Evolutionary conservation across 2,113 vertebrate genomes (phyloP).

Genomic region (Blennius ocellaris): DNA sequence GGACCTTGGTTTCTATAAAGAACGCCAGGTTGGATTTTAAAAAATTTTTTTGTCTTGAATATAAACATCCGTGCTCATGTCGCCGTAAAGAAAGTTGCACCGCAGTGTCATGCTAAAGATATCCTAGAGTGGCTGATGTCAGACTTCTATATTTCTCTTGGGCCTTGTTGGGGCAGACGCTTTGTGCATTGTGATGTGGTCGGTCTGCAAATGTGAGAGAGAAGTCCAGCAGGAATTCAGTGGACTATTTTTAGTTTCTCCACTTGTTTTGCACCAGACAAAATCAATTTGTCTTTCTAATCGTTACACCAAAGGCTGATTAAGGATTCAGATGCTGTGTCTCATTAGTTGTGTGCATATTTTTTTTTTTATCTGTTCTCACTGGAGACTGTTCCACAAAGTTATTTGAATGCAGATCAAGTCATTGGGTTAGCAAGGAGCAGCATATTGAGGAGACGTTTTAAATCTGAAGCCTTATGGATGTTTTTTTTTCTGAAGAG

Average conservation of each 20-base stretch:
- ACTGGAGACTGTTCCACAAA: neutral
- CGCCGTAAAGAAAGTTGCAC: conserved; percentile 23
- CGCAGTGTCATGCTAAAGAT: conserved; percentile 34
- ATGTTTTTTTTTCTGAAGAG: conserved; percentile 38
- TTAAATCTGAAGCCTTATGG: conserved; percentile 11
- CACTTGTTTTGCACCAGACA: conserved; percentile 43
- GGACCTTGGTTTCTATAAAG: conserved; percentile 11
- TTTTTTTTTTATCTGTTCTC: neutral
- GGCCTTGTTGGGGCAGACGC: conserved; percentile 42
- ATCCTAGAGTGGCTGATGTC: conserved; percentile 45
- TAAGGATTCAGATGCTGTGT: conserved; percentile 1
- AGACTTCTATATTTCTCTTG: conserved; percentile 50
- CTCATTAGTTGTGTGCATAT: neutral
- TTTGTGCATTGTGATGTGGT: conserved; percentile 42
- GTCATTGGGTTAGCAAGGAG: conserved; percentile 4
- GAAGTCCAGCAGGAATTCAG: conserved; percentile 28
- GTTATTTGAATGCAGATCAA: conserved; percentile 11
- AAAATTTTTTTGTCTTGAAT: conserved; percentile 30
- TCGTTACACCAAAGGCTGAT: conserved; percentile 30
- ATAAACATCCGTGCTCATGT: conserved; percentile 54
- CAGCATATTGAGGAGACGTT: neutral
- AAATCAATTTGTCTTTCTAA: conserved; percentile 44
- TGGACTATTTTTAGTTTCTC: conserved; percentile 65
- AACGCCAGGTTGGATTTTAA: conserved; percentile 44
- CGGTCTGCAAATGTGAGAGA: conserved; percentile 34